These are phyloP conservation scores for Sminthurides bifidus DNA, from an alignment of 1,140 invertebrate genomes.

Conservation along the genomic window DNA sequence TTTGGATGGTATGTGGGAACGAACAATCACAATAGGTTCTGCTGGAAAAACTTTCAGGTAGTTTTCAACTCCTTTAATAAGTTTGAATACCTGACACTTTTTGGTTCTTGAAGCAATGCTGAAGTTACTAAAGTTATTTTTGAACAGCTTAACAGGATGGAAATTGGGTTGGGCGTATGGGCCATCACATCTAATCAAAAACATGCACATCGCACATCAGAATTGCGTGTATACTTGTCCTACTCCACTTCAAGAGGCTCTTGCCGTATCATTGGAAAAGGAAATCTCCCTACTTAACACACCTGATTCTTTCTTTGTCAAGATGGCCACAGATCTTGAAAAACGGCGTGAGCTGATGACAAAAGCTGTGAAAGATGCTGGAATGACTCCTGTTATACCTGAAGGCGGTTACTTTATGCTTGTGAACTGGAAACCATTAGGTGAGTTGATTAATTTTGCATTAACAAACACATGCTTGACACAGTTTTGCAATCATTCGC, in stretches of 20 bases:
- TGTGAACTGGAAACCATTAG: conserved; percentile 75
- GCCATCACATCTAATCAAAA: conserved; percentile 61
- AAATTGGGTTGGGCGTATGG: conserved; percentile 96
- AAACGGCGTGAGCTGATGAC: conserved; percentile 45
- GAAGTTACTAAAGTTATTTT: background rate
- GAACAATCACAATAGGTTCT: conserved; percentile 67
- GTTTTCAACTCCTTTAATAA: too few species aligned
- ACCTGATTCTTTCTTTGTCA: conserved; percentile 25
- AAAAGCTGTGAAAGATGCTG: conserved; percentile 60
- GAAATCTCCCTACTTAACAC: conserved; percentile 25
- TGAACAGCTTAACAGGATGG: conserved; percentile 82
- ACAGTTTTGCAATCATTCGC: background rate
- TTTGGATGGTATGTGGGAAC: conserved; percentile 77
- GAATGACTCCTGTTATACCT: conserved; percentile 49
- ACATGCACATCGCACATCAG: conserved; percentile 81
- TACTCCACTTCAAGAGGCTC: conserved; percentile 49
- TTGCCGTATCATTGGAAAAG: conserved; percentile 21
- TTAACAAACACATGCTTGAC: background rate
- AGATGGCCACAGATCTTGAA: conserved; percentile 28
- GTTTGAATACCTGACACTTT: background rate
- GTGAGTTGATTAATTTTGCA: conserved; percentile 36
- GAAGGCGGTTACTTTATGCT: conserved; percentile 95
- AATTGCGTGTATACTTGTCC: conserved; percentile 83
- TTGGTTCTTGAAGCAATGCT: background rate
- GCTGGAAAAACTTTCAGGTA: conserved; percentile 25